Evolutionary conservation across 35 echinoderm and acorn worm species (phyloP).

Genomic region (Ophiothrix spiculata): DNA sequence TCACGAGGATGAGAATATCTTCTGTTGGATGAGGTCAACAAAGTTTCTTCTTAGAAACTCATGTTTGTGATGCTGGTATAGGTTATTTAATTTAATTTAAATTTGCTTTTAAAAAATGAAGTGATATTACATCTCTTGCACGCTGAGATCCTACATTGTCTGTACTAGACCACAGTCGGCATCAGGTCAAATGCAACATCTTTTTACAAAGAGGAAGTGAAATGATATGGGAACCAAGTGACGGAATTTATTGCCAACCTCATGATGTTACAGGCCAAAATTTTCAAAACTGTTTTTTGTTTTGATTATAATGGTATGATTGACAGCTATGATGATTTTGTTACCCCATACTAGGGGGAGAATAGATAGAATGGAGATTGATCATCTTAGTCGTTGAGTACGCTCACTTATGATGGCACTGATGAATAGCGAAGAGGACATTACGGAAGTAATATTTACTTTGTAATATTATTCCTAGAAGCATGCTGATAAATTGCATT

Average conservation of each 20-base stretch:
- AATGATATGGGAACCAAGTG: too few species aligned
- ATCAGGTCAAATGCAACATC: neutral
- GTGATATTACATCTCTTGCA: neutral
- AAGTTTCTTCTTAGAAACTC: conserved; percentile 10
- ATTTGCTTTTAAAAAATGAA: neutral
- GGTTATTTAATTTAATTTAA: neutral
- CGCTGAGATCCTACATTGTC: neutral
- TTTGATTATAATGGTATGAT: neutral
- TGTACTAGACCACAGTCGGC: neutral
- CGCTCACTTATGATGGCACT: neutral
- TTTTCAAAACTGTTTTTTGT: neutral
- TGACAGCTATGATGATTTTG: neutral
- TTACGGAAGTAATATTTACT: too few species aligned
- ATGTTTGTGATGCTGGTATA: conserved; percentile 5
- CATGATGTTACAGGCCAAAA: neutral
- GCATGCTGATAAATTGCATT: neutral
- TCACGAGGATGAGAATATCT: neutral
- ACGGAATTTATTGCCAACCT: neutral
- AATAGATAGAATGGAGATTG: too few species aligned
- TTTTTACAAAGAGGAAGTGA: neutral
- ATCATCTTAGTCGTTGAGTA: neutral
- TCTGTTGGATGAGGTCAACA: neutral
- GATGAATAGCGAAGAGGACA: neutral
- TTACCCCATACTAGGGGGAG: neutral
- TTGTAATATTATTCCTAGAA: neutral